phyloP scores from a whole-genome alignment of 2,797 vertebrate genomes.

The Mormyrops boulengeri region DNA sequence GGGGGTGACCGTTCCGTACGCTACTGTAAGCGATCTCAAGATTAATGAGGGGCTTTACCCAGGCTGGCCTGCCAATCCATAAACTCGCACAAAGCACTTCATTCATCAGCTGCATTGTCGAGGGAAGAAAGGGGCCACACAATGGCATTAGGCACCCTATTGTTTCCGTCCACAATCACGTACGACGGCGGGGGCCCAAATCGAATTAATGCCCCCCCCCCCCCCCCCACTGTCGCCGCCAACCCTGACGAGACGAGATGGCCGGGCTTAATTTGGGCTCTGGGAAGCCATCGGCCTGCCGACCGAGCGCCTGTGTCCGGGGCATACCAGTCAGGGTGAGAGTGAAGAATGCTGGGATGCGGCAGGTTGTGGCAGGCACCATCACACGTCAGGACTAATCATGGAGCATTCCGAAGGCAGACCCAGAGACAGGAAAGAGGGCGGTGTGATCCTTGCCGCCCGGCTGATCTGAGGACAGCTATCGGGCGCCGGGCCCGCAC shows the following conservation, averaged over 20 bases:
- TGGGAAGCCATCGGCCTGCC: background rate
- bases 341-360: background rate
- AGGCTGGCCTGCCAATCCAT: constrained; percentile 28
- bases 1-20: constrained; percentile 12
- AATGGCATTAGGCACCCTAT: constrained; percentile 12
- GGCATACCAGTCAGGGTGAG: background rate
- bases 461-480: background rate
- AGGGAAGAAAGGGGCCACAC: background rate
- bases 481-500: background rate
- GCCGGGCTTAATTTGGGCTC: background rate
- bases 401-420: background rate
- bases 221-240: background rate
- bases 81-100: constrained; percentile 27
- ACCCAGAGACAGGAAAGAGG: background rate
- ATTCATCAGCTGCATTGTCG: constrained; percentile 19
- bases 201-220: background rate
- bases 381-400: background rate
- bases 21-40: constrained; percentile 31
- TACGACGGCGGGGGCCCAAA: background rate
- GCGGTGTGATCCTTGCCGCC: background rate
- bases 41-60: constrained; percentile 31
- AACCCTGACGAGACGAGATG: background rate
- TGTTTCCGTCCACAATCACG: constrained; percentile 19
- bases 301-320: background rate
- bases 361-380: background rate